A percentile compares a stretch with the other conserved stretches of the same genome.
phyloP scores from a whole-genome alignment of 1,140 invertebrate genomes.

The Drosophila ercepeae region DNA sequence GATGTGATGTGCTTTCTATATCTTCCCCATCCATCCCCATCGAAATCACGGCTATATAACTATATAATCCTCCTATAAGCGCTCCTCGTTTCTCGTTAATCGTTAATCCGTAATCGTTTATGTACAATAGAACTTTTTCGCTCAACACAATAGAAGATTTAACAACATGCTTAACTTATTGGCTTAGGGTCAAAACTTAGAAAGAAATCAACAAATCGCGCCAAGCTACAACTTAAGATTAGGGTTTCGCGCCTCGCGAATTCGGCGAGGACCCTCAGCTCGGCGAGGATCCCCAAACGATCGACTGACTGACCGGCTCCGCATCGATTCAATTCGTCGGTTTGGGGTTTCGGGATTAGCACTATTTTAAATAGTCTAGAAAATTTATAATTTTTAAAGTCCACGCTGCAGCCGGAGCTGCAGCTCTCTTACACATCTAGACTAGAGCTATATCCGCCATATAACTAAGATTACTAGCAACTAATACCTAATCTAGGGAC shows the following conservation, averaged over 20 bases:
- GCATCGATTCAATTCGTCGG: neutral
- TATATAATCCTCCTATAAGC: constrained; percentile 35
- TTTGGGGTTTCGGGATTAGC: constrained; percentile 21
- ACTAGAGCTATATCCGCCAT: constrained; percentile 41
- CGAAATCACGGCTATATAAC: constrained; percentile 8
- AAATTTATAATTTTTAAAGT: constrained; percentile 80
- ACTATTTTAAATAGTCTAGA: constrained; percentile 79
- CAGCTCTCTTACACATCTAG: constrained; percentile 61
- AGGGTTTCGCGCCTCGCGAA: constrained; percentile 6
- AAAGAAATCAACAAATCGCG: constrained; percentile 77
- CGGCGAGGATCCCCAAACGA: too few species aligned
- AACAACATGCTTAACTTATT: constrained; percentile 60
- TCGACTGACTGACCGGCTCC: too few species aligned
- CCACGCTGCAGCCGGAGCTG: constrained; percentile 53
- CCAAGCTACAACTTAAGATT: constrained; percentile 54
- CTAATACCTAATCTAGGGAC: constrained; percentile 33
- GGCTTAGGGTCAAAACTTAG: constrained; percentile 68
- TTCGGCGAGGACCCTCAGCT: too few species aligned
- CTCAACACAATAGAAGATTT: constrained; percentile 64
- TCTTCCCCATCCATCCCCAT: neutral
- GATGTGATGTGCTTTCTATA: constrained; percentile 59
- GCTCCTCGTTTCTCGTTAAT: constrained; percentile 12
- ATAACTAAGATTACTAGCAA: constrained; percentile 16
- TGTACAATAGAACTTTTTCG: constrained; percentile 68
- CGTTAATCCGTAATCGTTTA: constrained; percentile 23